phyloP scores from a whole-genome alignment of 2,113 vertebrate genomes.

The Trochalopteron elliotii region DNA sequence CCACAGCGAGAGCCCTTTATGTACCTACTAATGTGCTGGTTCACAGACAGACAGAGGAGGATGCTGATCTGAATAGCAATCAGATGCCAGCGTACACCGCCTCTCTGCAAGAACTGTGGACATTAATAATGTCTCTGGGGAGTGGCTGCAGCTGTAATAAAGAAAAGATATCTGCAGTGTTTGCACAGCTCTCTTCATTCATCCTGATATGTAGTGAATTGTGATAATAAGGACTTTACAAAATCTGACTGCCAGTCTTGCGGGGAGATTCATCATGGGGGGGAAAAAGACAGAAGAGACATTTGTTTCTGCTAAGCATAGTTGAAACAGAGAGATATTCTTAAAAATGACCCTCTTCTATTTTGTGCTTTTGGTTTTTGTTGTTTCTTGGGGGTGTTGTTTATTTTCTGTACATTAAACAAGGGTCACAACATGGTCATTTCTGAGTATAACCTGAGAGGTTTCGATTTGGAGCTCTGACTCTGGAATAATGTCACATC shows the following conservation, averaged over 20 bases:
- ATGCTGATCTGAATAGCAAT: slow-evolving; percentile 68
- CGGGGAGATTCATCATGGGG: neutral
- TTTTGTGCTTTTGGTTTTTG: neutral
- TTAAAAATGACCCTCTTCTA: neutral
- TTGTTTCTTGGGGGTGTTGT: rapidly evolving
- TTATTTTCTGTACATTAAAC: neutral
- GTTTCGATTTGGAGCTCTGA: neutral
- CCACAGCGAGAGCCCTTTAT: slow-evolving; percentile 46
- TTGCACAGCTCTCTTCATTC: slow-evolving; percentile 31
- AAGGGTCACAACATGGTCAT: neutral
- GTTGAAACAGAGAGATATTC: neutral
- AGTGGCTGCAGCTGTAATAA: slow-evolving; percentile 59
- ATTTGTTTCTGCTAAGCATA: neutral
- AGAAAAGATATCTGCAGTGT: slow-evolving; percentile 36
- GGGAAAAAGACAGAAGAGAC: neutral
- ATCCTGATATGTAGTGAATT: slow-evolving; percentile 19
- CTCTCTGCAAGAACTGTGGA: slow-evolving; percentile 30
- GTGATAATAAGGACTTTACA: slow-evolving; percentile 53
- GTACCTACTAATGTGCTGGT: slow-evolving; percentile 53
- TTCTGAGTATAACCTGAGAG: neutral
- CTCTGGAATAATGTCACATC: neutral
- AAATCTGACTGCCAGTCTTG: slow-evolving; percentile 41
- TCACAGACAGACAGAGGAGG: slow-evolving; percentile 54
- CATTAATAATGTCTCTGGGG: slow-evolving; percentile 62
- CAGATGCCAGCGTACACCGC: slow-evolving; percentile 11